These are phyloP conservation scores for Stenotaenia linearis DNA, from an alignment of 2,888 invertebrate genomes.

Conservation along the genomic window DNA sequence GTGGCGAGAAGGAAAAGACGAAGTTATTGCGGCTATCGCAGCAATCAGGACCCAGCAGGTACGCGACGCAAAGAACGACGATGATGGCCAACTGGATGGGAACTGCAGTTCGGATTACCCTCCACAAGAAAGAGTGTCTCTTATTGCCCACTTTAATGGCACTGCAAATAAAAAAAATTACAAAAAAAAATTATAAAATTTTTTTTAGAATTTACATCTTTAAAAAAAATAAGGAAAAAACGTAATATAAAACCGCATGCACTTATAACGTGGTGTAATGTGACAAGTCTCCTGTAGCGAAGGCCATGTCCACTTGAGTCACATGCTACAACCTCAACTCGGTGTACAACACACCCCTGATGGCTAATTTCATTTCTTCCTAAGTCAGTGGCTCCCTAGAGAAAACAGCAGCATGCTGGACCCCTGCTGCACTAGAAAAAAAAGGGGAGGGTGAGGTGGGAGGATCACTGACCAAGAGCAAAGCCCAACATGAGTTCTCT, in stretches of 20 bases:
- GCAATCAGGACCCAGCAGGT: conserved; percentile 67
- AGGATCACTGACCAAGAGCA: not conserved
- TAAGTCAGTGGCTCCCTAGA: conserved; percentile 14
- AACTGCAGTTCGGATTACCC: conserved; percentile 64
- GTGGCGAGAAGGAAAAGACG: conserved; percentile 68
- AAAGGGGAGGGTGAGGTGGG: not conserved
- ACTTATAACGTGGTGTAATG: not conserved
- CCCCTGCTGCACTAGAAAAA: not conserved
- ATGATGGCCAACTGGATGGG: conserved; percentile 70
- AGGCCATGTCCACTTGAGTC: not conserved
- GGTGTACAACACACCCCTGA: not conserved
- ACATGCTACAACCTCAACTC: not conserved
- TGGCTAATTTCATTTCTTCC: conserved; percentile 17
- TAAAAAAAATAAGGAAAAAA: not conserved
- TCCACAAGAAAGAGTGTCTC: conserved; percentile 62
- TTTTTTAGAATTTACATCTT: not conserved
- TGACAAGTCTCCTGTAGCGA: not conserved
- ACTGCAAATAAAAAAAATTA: not conserved
- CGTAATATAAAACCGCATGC: not conserved
- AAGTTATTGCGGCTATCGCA: conserved; percentile 73
- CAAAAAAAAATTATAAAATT: not conserved
- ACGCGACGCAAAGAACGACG: conserved; percentile 65
- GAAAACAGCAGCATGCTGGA: not conserved
- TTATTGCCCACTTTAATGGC: conserved; percentile 52
- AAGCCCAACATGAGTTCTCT: not conserved